Base-by-base conservation (phyloP, 2,888 invertebrate species). In the Drepana falcataria region DNA sequence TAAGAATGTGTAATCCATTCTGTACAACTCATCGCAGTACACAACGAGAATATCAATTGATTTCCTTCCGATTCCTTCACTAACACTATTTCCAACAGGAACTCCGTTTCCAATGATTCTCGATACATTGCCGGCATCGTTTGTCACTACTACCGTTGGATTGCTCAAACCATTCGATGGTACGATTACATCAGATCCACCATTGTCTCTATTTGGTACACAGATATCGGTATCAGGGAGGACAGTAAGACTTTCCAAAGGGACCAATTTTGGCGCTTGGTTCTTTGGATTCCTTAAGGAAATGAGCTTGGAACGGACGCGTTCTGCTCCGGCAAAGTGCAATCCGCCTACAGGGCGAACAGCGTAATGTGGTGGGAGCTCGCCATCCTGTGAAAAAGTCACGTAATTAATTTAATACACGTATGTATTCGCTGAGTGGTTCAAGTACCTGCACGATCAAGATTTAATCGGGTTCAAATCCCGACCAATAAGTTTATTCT, bases 1-100 rank as follows among this genome's bases (percentile, higher is more conserved):
- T 60, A 93, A 89, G 59, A 94, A 93, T 0, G 95, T 95, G 72
- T 93, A 95, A 75, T 95, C 95, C 64, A 94, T 81, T 65, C 91
- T 91, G 54, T 91, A 91, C 51, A 95, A 86, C 54, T 92, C 91
- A 53, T 91, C 87, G 71, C 94, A 94, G 69, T 95, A 93, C 7
- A 95, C 79, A 33, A 95, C 93, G 34, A 95, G 68, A 21, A 83
- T 54, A 49, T 75, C 71, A 4, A 76, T 60, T 33, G 69, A 51
- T 56, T 61, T 73, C 35, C 64, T 59, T 35, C 59, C 64, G 37
- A 35, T 60, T 34, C 60, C 60, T 55, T 59, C 65, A 9, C 63
- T 54, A 53, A 60, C 54, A 48, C 53, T 57, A 7, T 55, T 55
- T 49, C 48, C 52, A 48, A 35, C 57, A 53, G 51, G 52, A 33